Base-by-base conservation (phyloP, 2,888 invertebrate species). In the Drosophila heteroneura region DNA sequence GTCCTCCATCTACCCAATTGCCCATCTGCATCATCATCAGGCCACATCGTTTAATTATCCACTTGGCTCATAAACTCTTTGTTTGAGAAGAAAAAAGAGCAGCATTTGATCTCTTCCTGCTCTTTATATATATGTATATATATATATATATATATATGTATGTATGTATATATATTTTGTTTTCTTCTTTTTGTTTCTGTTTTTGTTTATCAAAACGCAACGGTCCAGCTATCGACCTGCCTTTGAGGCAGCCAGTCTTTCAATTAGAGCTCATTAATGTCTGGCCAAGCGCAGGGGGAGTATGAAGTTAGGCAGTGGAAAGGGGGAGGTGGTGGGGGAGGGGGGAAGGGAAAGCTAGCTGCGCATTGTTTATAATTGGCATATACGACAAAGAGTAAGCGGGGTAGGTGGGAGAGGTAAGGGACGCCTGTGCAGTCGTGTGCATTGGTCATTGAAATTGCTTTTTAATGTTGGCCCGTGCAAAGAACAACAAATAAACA, bases 381-480 rank as follows among this genome's bases (percentile, higher is more conserved):
- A 70, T 73, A 54, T 53, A 54, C 28, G 64, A 62, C 47, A 22
- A 16, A n/a, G 39, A 57, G 57, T 5, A 26, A 6, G 51, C n/a
- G 32, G 41, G 19, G 10, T 26, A 3, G 14, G 30, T 28, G 14
- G 5, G 44, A 28, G 14, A 10, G 7, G 30, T 10, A 0, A 58
- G 62, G 69, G 62, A 61, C 74, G 75, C 74, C 72, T 85, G 83
- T 83, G 83, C 74, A 85, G 73, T 83, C 79, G 86, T 86, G 83
- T 83, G 83, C 86, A 83, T 76, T 86, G 86, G 79, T 81, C 82
- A 84, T 84, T 82, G 82, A 82, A 82, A 82, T 82, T 84, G 84
- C 79, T 84, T 82, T 84, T 82, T 82, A 84, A 84, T 82, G 84
- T 82, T 74, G 78, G 58, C 33, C 63, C 61, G 66, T 82, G 75